A percentile compares a stretch with the other conserved stretches of the same genome.
Evolutionary conservation across 2,797 vertebrate genomes (phyloP).

Genomic region (Acanthis flammea): DNA sequence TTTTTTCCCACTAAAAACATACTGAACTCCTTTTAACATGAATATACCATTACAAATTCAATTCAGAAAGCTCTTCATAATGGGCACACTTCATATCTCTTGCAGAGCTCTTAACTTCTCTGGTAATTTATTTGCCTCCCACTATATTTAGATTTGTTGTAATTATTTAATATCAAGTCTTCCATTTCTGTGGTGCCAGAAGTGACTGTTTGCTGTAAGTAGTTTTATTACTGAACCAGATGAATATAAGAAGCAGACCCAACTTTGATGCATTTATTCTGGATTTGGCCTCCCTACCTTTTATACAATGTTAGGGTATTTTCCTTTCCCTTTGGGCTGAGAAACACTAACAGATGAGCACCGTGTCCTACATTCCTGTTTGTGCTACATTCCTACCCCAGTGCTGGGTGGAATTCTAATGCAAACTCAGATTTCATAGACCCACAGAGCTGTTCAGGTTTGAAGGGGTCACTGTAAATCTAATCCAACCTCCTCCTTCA

Average conservation of each 20-base stretch:
- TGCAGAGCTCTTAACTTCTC: neutral
- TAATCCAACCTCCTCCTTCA: neutral
- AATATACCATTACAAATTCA: slow-evolving; percentile 32
- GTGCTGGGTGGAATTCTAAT: neutral
- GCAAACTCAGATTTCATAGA: neutral
- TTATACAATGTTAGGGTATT: neutral
- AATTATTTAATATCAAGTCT: neutral
- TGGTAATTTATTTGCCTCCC: neutral
- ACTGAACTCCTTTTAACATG: slow-evolving; percentile 36
- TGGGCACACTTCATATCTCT: neutral
- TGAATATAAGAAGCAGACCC: neutral
- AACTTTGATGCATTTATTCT: neutral
- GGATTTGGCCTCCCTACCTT: neutral
- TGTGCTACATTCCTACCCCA: neutral
- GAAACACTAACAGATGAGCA: neutral
- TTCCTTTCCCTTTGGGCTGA: neutral
- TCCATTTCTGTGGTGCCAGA: neutral
- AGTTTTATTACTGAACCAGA: neutral
- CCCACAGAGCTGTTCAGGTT: neutral
- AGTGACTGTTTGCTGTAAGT: neutral
- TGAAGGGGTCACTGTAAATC: neutral
- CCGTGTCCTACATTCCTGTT: neutral
- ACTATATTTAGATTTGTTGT: slow-evolving; percentile 7
- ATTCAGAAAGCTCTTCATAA: neutral
- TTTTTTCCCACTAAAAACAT: slow-evolving; percentile 41